Evolutionary conservation across 2,113 vertebrate genomes (phyloP), one percentile per base, ranked within the genome.

Genomic region (Amia ocellicauda): DNA sequence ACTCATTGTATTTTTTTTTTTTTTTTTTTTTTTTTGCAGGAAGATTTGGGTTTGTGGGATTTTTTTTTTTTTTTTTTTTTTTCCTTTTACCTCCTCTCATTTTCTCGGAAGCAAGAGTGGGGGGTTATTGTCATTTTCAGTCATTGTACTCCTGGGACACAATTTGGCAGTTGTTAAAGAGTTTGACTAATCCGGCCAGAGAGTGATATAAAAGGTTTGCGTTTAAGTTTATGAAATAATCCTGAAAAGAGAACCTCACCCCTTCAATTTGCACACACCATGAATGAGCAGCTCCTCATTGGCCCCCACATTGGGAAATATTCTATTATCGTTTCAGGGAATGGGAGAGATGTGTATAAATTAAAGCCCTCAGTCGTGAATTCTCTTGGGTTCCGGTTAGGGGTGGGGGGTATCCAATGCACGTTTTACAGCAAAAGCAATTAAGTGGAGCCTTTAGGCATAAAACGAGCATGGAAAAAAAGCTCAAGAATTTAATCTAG

Each of bases 211-310:
- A 3, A 70, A 72, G 54, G 53, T 64, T 72, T 43, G 51, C 56
- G 29, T 62, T 31, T 73, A 29, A 28, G 67, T 70, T 75, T 67
- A 66, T 1, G 45, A 14, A 62, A 23, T 60, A 3, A 31, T 63
- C 63, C 20, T 2, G 68, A 66, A 54, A 58, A 31, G 1, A 42
- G 5, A 28, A 58, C 13, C 7, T 23, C 61, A 56, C 42, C 36
- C 45, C 50, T 67, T 2, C 24, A 24, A 14, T 31, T 50, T 40
- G 20, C 50, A 23, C 19, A 10, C 42, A 41, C 31, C 11, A 7
- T 5, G 31, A 36, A 36, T 36, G 11, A 36, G 31, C 11, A 10
- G 31, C 31, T 5, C 11, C 31, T 36, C 31, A 7, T 36, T 36
- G 31, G 31, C 31, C 31, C 31, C 5, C 5, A 36, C 11, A 10